Conservation (phyloP, 2,113 vertebrate species). For the Ursus arctos region DNA sequence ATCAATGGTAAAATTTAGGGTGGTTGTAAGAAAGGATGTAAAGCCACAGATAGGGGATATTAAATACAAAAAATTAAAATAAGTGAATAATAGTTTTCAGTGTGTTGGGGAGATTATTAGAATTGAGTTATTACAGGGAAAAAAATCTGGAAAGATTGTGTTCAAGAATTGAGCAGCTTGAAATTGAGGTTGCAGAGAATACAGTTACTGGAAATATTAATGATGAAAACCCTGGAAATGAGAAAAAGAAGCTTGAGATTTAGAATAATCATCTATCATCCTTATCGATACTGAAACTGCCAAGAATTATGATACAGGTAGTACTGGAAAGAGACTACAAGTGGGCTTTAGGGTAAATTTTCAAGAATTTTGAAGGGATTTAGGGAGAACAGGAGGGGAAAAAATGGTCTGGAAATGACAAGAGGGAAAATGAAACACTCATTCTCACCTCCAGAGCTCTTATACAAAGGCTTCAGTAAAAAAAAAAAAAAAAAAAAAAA, state of each 20-base stretch:
- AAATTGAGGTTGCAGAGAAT: not conserved
- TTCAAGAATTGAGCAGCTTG: not conserved
- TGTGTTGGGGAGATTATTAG: not conserved
- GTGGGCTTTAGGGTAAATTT: not conserved
- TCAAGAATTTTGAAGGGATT: not conserved
- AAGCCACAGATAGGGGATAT: not conserved
- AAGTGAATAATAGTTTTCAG: not conserved
- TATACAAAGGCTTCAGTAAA: fast-evolving
- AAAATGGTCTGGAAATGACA: not conserved
- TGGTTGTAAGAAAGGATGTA: not conserved
- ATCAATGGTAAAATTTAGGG: not conserved
- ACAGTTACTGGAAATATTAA: not conserved
- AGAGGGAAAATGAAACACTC: not conserved
- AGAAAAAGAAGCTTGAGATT: not conserved
- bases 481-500: not conserved
- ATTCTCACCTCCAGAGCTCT: not conserved
- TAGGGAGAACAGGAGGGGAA: not conserved
- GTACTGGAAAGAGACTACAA: not conserved
- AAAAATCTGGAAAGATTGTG: not conserved
- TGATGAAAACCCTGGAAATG: not conserved
- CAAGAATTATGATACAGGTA: not conserved
- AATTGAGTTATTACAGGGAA: not conserved
- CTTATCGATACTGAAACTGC: not conserved
- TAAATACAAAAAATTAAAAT: not conserved
- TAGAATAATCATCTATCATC: not conserved